These are phyloP conservation scores for Oscheius sp. DNA, from an alignment of 1,140 invertebrate genomes.

Conservation along the genomic window DNA sequence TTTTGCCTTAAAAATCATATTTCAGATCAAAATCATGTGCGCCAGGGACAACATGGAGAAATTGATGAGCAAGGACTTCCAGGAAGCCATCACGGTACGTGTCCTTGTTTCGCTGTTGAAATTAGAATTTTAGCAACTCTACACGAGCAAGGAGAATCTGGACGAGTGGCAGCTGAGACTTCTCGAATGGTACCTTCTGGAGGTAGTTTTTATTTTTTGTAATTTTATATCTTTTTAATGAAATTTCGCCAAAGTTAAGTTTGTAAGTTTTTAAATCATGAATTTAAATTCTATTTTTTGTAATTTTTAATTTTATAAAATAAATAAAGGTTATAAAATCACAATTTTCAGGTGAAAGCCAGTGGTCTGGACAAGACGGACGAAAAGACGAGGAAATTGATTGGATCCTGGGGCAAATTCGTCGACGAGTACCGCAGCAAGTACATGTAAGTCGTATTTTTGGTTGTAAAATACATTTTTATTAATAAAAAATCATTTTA, in stretches of 20 bases:
- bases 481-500: background rate
- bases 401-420: slow-evolving; percentile 49
- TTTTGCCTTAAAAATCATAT: background rate
- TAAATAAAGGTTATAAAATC: slow-evolving; percentile 2
- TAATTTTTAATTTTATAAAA: background rate
- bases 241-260: background rate
- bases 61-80: slow-evolving; percentile 40
- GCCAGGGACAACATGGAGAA: slow-evolving; percentile 53
- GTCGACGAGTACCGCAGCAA: slow-evolving; percentile 51
- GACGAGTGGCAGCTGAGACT: slow-evolving; percentile 51
- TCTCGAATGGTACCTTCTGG: slow-evolving; percentile 51
- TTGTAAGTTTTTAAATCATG: too few species aligned
- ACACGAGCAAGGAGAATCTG: slow-evolving; percentile 44
- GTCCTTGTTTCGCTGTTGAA: background rate
- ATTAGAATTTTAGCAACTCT: slow-evolving; percentile 39
- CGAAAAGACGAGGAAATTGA: slow-evolving; percentile 47
- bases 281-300: background rate
- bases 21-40: slow-evolving; percentile 49
- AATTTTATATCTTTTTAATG: background rate
- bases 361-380: slow-evolving; percentile 50
- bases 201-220: slow-evolving; percentile 6
- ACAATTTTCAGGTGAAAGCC: slow-evolving; percentile 39
- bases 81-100: slow-evolving; percentile 43
- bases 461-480: background rate
- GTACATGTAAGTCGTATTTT: slow-evolving; percentile 44